Base-by-base conservation (phyloP, 1,140 invertebrate species). In the Elymnias hypermnestra region DNA sequence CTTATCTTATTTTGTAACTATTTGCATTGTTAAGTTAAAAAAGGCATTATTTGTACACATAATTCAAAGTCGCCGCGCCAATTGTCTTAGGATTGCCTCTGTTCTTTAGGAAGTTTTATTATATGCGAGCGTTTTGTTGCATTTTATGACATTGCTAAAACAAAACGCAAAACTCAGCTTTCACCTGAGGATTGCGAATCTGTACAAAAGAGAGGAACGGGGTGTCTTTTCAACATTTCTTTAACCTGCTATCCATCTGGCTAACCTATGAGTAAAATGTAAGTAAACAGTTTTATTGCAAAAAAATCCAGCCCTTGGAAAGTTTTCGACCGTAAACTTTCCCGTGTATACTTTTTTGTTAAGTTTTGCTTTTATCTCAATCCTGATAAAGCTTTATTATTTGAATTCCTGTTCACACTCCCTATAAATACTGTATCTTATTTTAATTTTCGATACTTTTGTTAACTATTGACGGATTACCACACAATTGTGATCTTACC, bases 141-240 rank as follows among this genome's bases (percentile, higher is more conserved):
- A 15, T 29, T 41, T 49, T 49, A 49, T 49, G 38, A 36, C 38
- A 19, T 49, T 49, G 46, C 46, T 23, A 36, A 26, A 26, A 47
- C 40, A 47, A 47, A 46, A 31, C 35, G 17, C 9, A 23, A 48
- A 5, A 31, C 31, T 40, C 9, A 25, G 18, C 37, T 40, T 43
- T 48, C 37, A 19, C 44, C n/a, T 31, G 18, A 28, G 40, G 26
- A 28, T 35, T 49, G 46, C 39, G 13, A 48, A 47, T 42, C 21
- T 12, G 17, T 10, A 7, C 19, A 28, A 39, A 31, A 19, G 18
- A 29, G 10, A 29, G 10, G 44, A 47, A 39, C 44, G 44, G 44
- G 43, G 36, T 47, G 36, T 38, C 5, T 3, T 13, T 29, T 29
- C 6, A 12, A 4, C 5, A 12, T 10, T 28, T 9, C 13, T 28